A percentile compares a stretch with the other conserved stretches of the same genome.
phyloP scores from a whole-genome alignment of 2,113 vertebrate species.

The Lontra canadensis region DNA sequence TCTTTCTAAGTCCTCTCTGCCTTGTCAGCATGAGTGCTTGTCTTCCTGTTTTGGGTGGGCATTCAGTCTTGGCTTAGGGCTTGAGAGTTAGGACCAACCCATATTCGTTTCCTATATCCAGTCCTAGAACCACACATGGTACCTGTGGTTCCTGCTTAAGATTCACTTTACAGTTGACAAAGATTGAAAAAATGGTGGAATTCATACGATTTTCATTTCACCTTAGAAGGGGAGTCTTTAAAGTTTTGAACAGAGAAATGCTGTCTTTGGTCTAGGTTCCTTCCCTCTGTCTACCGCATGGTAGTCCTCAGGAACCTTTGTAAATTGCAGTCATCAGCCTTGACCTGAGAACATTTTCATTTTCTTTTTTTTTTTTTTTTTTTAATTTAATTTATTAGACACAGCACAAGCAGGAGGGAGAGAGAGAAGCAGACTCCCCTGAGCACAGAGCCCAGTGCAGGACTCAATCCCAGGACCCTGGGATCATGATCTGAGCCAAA shows the following conservation, averaged over 20 bases:
- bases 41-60: background rate
- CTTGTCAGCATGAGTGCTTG: background rate
- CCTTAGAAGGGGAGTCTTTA: background rate
- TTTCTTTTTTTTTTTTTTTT: background rate
- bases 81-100: background rate
- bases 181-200: background rate
- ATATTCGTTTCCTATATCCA: background rate
- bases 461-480: too few relatives aligned
- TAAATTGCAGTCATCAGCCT: background rate
- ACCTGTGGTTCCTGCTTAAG: background rate
- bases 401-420: background rate
- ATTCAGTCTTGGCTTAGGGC: background rate
- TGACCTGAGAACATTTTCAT: background rate
- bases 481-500: too few relatives aligned
- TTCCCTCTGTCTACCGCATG: rapidly evolving
- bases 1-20: background rate
- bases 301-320: background rate
- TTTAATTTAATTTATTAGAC: background rate
- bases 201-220: background rate
- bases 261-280: background rate
- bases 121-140: background rate
- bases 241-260: background rate
- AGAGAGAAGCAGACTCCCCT: background rate
- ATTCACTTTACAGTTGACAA: background rate
- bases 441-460: too few relatives aligned